phyloP scores from a whole-genome alignment of 2,113 vertebrate species.

The Pica pica region DNA sequence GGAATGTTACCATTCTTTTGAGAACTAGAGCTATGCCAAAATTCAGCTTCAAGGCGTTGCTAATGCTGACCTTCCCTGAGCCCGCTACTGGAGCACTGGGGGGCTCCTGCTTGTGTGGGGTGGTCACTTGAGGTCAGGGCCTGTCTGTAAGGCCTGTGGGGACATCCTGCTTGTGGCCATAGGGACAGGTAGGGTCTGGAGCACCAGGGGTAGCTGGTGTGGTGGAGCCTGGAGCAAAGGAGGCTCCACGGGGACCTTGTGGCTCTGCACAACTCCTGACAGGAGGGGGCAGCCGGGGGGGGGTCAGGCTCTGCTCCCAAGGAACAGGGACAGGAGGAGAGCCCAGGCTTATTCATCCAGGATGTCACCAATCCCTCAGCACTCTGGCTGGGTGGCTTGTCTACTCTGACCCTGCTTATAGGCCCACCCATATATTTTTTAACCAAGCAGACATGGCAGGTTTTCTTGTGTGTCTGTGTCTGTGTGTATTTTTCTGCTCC shows the following conservation, averaged over 20 bases:
- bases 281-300: not conserved
- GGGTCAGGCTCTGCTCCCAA: accelerated
- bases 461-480: not conserved
- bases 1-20: not conserved
- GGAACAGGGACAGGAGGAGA: not conserved
- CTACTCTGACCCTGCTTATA: not conserved
- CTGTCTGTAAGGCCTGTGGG: not conserved
- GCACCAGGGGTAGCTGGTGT: no score
- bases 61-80: not conserved
- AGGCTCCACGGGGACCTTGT: not conserved
- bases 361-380: not conserved
- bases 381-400: not conserved
- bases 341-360: not conserved
- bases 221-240: not conserved
- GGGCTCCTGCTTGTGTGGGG: not conserved
- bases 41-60: not conserved
- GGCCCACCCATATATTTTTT: not conserved
- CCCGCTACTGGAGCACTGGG: accelerated
- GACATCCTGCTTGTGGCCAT: not conserved
- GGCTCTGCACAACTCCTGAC: not conserved
- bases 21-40: not conserved
- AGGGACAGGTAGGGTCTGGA: not conserved
- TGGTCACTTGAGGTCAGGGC: not conserved
- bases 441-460: not conserved
- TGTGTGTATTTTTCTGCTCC: not conserved